A percentile compares a stretch with the other conserved stretches of the same genome.
These are phyloP conservation scores for Poecilia picta DNA, from an alignment of 2,797 vertebrate genomes.

Conservation along the genomic window DNA sequence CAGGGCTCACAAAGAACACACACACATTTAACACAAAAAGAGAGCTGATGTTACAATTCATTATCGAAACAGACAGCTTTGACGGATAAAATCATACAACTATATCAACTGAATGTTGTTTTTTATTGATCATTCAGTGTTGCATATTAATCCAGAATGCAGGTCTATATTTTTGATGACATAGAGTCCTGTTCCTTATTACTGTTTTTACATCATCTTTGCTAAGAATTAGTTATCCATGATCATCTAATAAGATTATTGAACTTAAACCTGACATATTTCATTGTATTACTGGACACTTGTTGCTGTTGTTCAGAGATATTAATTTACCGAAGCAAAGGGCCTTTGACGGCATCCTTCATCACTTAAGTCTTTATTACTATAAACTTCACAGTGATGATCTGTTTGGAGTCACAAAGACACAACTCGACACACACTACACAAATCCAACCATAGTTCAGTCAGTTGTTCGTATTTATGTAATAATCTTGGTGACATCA, in stretches of 20 bases:
- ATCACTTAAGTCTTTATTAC: background rate
- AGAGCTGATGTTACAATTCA: background rate
- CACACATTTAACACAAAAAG: constrained; percentile 1
- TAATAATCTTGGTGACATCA: background rate
- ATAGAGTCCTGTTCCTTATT: background rate
- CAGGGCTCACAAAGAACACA: background rate
- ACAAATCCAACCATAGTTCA: background rate
- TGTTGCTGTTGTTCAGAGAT: background rate
- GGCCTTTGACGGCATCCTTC: background rate
- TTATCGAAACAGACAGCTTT: background rate
- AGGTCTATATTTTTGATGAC: background rate
- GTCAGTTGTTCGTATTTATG: background rate
- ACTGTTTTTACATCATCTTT: background rate
- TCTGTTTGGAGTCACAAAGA: background rate
- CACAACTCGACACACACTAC: background rate
- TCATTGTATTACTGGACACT: background rate
- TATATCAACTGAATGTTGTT: background rate
- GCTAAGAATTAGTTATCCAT: background rate
- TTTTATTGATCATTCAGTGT: background rate
- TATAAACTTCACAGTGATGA: background rate
- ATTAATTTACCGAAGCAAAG: background rate
- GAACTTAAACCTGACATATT: background rate
- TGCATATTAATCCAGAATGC: background rate
- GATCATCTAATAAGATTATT: background rate
- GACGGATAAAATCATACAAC: background rate